A percentile compares a stretch with the other conserved stretches of the same genome.
These are phyloP conservation scores for Tenrec ecaudatus DNA, from an alignment of 2,113 vertebrate genomes.

Conservation along the genomic window DNA sequence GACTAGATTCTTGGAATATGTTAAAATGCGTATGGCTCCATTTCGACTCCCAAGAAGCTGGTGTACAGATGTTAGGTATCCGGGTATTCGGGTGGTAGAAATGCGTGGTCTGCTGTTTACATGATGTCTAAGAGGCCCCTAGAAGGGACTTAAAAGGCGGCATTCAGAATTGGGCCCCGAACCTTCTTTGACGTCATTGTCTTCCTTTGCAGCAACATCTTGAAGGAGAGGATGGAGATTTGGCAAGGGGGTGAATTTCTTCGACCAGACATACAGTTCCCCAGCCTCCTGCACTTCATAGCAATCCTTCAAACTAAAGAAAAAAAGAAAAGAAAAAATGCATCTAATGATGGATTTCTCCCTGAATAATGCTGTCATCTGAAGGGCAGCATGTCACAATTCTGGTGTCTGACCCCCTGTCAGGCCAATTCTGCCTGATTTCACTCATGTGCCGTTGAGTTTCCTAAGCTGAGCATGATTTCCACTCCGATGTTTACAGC, in stretches of 20 bases:
- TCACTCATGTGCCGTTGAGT: constrained; percentile 55
- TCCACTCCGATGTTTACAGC: constrained; percentile 56
- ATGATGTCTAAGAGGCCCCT: constrained; percentile 66
- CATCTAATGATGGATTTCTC: neutral
- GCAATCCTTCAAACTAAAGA: constrained; percentile 8
- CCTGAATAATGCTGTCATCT: neutral
- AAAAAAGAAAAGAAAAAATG: neutral
- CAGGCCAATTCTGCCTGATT: constrained; percentile 43
- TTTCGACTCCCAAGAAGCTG: constrained; percentile 77
- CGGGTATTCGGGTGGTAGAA: constrained; percentile 62
- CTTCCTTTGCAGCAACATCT: constrained; percentile 71
- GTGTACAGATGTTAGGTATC: constrained; percentile 73
- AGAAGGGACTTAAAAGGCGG: constrained; percentile 67
- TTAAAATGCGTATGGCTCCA: constrained; percentile 76
- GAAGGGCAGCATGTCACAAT: neutral
- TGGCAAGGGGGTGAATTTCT: constrained; percentile 52
- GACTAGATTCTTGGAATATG: constrained; percentile 68
- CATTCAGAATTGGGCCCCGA: constrained; percentile 44
- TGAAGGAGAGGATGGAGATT: constrained; percentile 65
- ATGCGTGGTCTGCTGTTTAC: constrained; percentile 65
- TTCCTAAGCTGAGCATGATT: constrained; percentile 63
- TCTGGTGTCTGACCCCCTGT: constrained; percentile 64
- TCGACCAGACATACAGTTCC: constrained; percentile 25
- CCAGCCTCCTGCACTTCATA: neutral
- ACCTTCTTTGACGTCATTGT: constrained; percentile 64